A percentile compares a stretch with the other conserved stretches of the same genome.
Conservation (phyloP, 2,888 invertebrate species). For the Caenorhabditis sp. region DNA sequence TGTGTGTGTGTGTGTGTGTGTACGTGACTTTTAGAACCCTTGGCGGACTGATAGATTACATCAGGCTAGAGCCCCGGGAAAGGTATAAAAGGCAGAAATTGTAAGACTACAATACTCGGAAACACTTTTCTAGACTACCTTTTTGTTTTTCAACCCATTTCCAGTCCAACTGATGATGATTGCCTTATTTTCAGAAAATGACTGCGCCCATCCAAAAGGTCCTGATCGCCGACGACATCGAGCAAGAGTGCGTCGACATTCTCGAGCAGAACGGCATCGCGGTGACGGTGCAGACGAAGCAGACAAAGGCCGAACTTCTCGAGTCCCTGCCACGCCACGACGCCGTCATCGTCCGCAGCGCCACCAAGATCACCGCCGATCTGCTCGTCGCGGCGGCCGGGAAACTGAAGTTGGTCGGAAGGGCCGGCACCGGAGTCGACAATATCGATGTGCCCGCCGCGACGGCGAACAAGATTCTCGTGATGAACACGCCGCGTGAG, state of each 20-base stretch:
- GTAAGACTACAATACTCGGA: no score
- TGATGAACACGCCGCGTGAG: constrained; percentile 85
- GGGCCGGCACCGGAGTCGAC: constrained; percentile 98
- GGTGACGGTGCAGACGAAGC: constrained; percentile 72
- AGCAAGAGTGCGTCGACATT: constrained; percentile 88
- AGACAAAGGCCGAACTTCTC: constrained; percentile 69
- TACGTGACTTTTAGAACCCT: no score
- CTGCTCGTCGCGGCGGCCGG: constrained; percentile 65
- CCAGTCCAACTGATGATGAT: background rate
- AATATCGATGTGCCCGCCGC: constrained; percentile 93
- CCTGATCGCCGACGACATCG: constrained; percentile 93
- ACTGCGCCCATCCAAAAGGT: constrained; percentile 83
- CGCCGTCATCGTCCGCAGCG: constrained; percentile 76
- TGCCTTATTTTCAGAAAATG: constrained; percentile 24
- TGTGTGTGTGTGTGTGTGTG: no score
- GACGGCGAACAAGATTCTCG: constrained; percentile 88
- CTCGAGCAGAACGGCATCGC: constrained; percentile 86
- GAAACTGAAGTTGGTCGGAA: constrained; percentile 77
- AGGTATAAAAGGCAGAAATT: no score
- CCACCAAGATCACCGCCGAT: constrained; percentile 74
- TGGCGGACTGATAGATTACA: no score
- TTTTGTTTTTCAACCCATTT: no score
- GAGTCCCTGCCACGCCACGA: constrained; percentile 72
- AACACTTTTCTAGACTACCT: no score
- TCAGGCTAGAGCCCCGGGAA: no score